Evolutionary conservation across 2,888 invertebrate genomes (phyloP), one percentile per base, ranked within the genome.

Genomic region (Lacanobia wlatinum): DNA sequence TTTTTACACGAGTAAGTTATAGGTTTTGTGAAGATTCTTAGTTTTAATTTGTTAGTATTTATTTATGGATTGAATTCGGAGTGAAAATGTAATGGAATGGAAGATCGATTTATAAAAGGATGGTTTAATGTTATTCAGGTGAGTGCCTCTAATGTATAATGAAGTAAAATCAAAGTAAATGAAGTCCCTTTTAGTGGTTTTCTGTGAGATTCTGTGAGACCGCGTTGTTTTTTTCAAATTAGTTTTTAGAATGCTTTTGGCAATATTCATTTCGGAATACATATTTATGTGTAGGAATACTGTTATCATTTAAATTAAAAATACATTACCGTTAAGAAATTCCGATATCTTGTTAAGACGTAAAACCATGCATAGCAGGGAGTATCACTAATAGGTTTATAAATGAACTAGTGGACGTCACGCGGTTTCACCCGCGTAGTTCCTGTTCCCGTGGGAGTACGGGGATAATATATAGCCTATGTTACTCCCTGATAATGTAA

Each of bases 1-100:
- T 73, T 76, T 76, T 83, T 83, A 77, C 83, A 48, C 65, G 3
- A 18, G 16, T 10, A 52, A 73, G 52, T 83, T 65, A 85, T 65
- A 21, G 75, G 62, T 71, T 72, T 68, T 70, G 60, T 60, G 66
- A 61, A 77, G 55, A 69, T 56, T 63, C 34, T 81, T 69, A 69
- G 43, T 81, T 75, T 83, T 72, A 75, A 83, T 67, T 68, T 28
- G 52, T 46, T 64, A 56, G 65, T 78, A 70, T 72, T 72, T 78
- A 72, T 84, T 77, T 67, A 65, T 50, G 58, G 5, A 50, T 60
- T 66, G 38, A 38, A 48, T 69, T 53, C 8, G 18, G 2, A 18
- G n/a, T 62, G 16, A 21, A 46, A 1, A 14, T 0, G 40, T 59
- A 28, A 59, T 50, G 18, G 43, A n/a, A 40, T 72, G 18, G 6